Evolutionary conservation across 2,797 vertebrate species (phyloP).

Genomic region (Apodemus agrarius): DNA sequence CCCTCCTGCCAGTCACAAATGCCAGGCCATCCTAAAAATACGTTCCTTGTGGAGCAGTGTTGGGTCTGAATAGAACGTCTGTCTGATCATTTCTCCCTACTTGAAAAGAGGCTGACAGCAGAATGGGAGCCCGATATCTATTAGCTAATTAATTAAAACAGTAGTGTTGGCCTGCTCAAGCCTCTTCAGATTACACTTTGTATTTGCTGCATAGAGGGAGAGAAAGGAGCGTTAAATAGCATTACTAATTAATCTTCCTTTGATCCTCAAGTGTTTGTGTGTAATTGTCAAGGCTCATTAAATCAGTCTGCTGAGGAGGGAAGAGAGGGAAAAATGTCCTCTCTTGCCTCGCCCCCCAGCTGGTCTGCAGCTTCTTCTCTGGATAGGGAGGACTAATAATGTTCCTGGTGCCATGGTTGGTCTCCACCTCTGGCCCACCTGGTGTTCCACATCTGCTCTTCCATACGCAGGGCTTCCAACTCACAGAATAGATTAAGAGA

Average conservation of each 20-base stretch:
- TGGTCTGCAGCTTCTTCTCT: not conserved
- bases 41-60: conserved; percentile 46
- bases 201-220: conserved; percentile 60
- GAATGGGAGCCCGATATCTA: conserved; percentile 59
- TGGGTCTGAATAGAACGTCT: conserved; percentile 54
- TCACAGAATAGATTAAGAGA: not conserved
- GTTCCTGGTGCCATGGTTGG: not conserved
- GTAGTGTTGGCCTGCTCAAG: conserved; percentile 65
- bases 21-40: conserved; percentile 56
- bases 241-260: conserved; percentile 79
- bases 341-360: not conserved
- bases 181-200: conserved; percentile 67
- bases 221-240: conserved; percentile 73
- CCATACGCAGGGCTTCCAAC: not conserved
- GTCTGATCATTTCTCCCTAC: conserved; percentile 65
- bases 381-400: not conserved
- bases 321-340: conserved; percentile 14
- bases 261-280: conserved; percentile 79
- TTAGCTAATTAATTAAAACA: conserved; percentile 82
- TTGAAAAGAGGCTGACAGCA: conserved; percentile 62
- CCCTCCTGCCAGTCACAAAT: conserved; percentile 63
- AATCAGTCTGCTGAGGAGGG: conserved; percentile 44
- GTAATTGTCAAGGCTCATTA: conserved; percentile 78
- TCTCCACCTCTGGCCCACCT: not conserved
- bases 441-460: not conserved